phyloP scores from a whole-genome alignment of 2,113 vertebrate species.

The Psilopsiagon aurifrons region DNA sequence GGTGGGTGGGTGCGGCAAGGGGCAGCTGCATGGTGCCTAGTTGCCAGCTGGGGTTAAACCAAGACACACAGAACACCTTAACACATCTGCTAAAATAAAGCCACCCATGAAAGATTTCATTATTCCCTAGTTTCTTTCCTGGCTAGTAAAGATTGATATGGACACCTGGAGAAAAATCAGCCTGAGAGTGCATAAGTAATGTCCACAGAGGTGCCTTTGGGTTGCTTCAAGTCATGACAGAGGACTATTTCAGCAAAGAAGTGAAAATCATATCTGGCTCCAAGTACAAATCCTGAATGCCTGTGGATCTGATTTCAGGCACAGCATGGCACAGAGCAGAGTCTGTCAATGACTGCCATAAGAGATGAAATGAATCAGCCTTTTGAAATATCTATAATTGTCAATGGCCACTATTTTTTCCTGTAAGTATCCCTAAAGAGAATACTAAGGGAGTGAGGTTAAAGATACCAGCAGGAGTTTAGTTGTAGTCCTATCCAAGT shows the following conservation, averaged over 20 bases:
- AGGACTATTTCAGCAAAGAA: fast-evolving
- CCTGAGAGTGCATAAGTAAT: background rate
- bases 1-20: background rate
- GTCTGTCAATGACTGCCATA: background rate
- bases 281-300: background rate
- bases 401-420: background rate
- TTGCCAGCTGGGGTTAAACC: background rate
- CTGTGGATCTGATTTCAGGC: background rate
- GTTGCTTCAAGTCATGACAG: background rate
- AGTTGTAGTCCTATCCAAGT: background rate
- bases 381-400: background rate
- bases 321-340: background rate
- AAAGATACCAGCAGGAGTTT: background rate
- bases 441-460: background rate
- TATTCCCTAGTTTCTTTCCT: background rate
- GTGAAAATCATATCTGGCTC: background rate
- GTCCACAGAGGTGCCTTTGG: background rate
- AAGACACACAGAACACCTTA: background rate
- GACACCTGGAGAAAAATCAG: background rate
- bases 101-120: background rate
- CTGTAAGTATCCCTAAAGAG: background rate
- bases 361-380: background rate
- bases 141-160: background rate
- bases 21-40: background rate
- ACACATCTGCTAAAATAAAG: background rate